These are phyloP conservation scores for Protobothrops flavoviridis DNA, from an alignment of 2,113 vertebrate species.

Conservation along the genomic window DNA sequence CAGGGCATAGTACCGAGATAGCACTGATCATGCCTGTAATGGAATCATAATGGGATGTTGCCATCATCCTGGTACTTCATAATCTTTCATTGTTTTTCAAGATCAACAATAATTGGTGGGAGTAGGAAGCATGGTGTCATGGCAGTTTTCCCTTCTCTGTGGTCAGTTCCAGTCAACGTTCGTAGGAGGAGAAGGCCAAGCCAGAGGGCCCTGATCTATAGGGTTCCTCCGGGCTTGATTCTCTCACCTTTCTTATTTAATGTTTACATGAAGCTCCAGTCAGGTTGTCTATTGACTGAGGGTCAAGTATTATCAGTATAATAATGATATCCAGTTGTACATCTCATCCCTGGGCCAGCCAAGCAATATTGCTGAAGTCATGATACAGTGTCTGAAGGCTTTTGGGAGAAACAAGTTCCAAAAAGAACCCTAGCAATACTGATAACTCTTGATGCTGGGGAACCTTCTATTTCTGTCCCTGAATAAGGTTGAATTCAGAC, in stretches of 20 bases:
- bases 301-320: background rate
- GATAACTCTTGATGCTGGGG: background rate
- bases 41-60: background rate
- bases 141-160: background rate
- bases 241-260: background rate
- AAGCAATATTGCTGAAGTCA: background rate
- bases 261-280: background rate
- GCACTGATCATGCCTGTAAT: background rate
- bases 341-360: background rate
- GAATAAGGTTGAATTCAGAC: background rate
- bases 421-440: background rate
- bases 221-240: background rate
- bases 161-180: background rate
- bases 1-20: background rate
- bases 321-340: background rate
- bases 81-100: background rate
- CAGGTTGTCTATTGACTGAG: background rate
- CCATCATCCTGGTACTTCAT: background rate
- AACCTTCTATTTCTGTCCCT: background rate
- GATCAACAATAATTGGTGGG: background rate
- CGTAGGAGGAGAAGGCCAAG: background rate
- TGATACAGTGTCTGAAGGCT: background rate
- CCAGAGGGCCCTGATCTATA: background rate
- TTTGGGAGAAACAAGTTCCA: background rate
- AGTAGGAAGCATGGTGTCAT: background rate